Base-by-base conservation (phyloP, 2,888 invertebrate species). In the Nipponacmea schrenckii region DNA sequence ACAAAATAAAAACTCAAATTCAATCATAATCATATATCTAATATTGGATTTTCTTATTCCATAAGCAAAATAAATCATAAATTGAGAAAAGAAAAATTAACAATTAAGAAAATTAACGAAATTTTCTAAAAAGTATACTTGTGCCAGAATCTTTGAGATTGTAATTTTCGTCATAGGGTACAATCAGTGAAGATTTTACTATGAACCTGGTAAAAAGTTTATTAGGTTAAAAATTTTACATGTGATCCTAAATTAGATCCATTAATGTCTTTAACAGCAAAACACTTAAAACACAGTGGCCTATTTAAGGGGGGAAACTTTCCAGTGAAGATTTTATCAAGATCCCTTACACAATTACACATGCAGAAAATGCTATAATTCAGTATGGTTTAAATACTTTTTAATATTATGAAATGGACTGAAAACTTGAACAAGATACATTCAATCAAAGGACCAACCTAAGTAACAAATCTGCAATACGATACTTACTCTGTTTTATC, bases 71-170 rank as follows among this genome's bases (percentile, higher is more conserved):
- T 17, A 56, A 56, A 56, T 56, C 2, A 15, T 17, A 56, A 56
- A 56, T 56, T 20, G 56, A 56, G 56, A 12, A 56, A 56, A 56
- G 56, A 56, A 56, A 56, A 56, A 56, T 56, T 56, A 20, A 56
- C 56, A 56, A 56, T 56, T 56, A 56, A 56, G 56, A 56, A 56
- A 56, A 56, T 56, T 56, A 56, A 56, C 56, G n/a, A 56, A 56
- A 56, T 56, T n/a, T 56, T 56, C 56, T 15, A 56, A 15, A 56
- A 56, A 56, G 56, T 56, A 56, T 56, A 56, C 56, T 56, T 56
- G 20, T 56, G 56, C 56, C 56, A 56, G 56, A 56, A 56, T 56
- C 56, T 17, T 56, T 56, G 56, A 56, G 56, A 56, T 56, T 12
- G 56, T 56, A 56, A 56, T 56, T 56, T 56, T 56, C 56, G 12